Evolutionary conservation across 2,113 vertebrate species (phyloP), one percentile per base, ranked within the genome.

Genomic region (Lophotis ruficrista): DNA sequence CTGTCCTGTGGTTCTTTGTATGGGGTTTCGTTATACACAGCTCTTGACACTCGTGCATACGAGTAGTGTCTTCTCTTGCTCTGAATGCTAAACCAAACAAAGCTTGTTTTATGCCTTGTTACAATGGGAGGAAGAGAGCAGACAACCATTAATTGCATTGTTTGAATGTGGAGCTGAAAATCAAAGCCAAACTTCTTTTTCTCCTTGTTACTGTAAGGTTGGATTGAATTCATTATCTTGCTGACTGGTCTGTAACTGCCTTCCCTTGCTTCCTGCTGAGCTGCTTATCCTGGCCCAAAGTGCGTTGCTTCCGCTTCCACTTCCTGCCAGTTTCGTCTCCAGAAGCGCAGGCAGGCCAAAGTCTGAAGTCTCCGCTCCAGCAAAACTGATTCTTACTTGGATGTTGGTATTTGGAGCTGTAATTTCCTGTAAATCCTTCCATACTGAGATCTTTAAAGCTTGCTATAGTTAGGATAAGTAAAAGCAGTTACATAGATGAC

Each of bases 281-380:
- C 72, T 18, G 79, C 71, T 90, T 94, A 81, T 90, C 93, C 94
- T 1, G 0, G 77, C 72, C 80, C 1, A 2, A 48, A 94, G 77
- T 22, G 53, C 14, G 18, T 89, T 92, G 81, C 95, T 97, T 96
- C 96, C 93, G 53, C 56, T 96, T 97, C 93, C 89, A 75, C 94
- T 95, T 96, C 96, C 94, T 93, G 94, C 66, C 92, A 88, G 71
- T 83, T 76, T 94, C 1, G 0, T 83, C 61, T 95, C 91, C 86
- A 91, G 68, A 77, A 94, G 28, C 2, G 3, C 76, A 83, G 64
- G 64, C 76, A 45, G 41, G 86, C 76, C 72, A 51, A 78, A 82
- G 48, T 33, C 73, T 92, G 6, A 68, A 93, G 70, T 83, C 27
- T 18, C 23, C 76, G 35, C 88, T 24, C 38, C 2, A 4, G 70